Conservation (phyloP, 1,140 invertebrate species). For the Hylaeus anthracinus region DNA sequence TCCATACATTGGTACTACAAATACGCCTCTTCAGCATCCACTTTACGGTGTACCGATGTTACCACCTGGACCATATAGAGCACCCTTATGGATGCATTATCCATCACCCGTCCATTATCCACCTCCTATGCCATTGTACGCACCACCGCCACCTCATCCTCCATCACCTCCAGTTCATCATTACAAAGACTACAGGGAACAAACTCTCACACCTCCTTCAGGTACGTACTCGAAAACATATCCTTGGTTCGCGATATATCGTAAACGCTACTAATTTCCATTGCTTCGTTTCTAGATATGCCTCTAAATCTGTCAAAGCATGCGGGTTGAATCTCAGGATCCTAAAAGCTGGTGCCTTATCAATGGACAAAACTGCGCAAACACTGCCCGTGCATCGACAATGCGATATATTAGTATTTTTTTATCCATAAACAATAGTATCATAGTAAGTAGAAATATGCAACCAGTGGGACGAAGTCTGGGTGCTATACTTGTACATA, state of each 20-base stretch:
- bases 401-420: slow-evolving; percentile 81
- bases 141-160: slow-evolving; percentile 74
- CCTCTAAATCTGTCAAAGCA: slow-evolving; percentile 81
- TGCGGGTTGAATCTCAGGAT: slow-evolving; percentile 81
- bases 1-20: slow-evolving; percentile 71
- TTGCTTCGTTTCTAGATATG: slow-evolving; percentile 74
- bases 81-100: slow-evolving; percentile 82
- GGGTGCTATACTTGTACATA: slow-evolving; percentile 76
- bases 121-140: slow-evolving; percentile 76
- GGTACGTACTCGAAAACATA: slow-evolving; percentile 60
- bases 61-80: slow-evolving; percentile 79
- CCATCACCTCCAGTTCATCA: slow-evolving; percentile 77
- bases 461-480: slow-evolving; percentile 64
- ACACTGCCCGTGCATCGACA: slow-evolving; percentile 80
- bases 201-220: slow-evolving; percentile 79
- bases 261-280: neutral
- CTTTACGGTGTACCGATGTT: slow-evolving; percentile 78
- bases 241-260: neutral
- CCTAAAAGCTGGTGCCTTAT: slow-evolving; percentile 80
- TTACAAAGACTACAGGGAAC: slow-evolving; percentile 80
- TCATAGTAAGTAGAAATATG: slow-evolving; percentile 72
- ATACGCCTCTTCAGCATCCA: slow-evolving; percentile 74
- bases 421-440: slow-evolving; percentile 78
- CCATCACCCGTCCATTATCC: slow-evolving; percentile 80
- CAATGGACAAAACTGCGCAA: slow-evolving; percentile 74